A percentile compares a stretch with the other conserved stretches of the same genome.
Conservation (phyloP, 37 sponge, comb jelly and placozoan genomes). For the Dysidea cf. avara region DNA sequence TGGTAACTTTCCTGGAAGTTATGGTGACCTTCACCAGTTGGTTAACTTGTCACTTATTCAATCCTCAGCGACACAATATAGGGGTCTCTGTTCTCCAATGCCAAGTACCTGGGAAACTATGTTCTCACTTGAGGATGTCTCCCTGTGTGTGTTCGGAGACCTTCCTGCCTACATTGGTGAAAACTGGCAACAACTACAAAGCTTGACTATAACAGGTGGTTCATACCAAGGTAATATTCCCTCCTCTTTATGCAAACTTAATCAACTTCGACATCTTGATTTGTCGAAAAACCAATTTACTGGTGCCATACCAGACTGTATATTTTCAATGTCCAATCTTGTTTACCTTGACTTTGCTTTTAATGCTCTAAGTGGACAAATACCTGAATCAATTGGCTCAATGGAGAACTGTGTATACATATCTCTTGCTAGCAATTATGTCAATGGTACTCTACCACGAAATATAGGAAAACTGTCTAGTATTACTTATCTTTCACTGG, state of each 20-base stretch:
- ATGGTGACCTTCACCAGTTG: slow-evolving; percentile 32
- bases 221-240: slow-evolving; percentile 45
- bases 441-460: slow-evolving; percentile 67
- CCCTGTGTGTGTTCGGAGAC: slow-evolving; percentile 24
- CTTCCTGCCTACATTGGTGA: slow-evolving; percentile 61
- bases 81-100: slow-evolving; percentile 8
- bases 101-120: slow-evolving; percentile 43
- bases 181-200: slow-evolving; percentile 40
- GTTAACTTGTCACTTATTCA: slow-evolving; percentile 56
- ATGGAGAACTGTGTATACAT: slow-evolving; percentile 23
- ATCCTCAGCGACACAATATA: slow-evolving; percentile 1
- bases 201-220: slow-evolving; percentile 48
- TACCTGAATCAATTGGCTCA: slow-evolving; percentile 58
- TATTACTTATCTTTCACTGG: no score
- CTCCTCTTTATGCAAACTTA: slow-evolving; percentile 45
- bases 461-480: slow-evolving; percentile 17
- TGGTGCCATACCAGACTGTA: no score
- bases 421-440: slow-evolving; percentile 52
- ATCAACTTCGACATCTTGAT: slow-evolving; percentile 8
- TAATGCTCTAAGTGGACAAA: slow-evolving; percentile 38
- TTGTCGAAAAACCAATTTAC: no score
- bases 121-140: slow-evolving; percentile 16
- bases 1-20: slow-evolving; percentile 43
- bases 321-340: no score
- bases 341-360: slow-evolving; percentile 45